Percentiles rank a stretch among this genome's conserved stretches.
These are phyloP conservation scores for Biston stratarius DNA, from an alignment of 2,888 invertebrate species.

Conservation along the genomic window DNA sequence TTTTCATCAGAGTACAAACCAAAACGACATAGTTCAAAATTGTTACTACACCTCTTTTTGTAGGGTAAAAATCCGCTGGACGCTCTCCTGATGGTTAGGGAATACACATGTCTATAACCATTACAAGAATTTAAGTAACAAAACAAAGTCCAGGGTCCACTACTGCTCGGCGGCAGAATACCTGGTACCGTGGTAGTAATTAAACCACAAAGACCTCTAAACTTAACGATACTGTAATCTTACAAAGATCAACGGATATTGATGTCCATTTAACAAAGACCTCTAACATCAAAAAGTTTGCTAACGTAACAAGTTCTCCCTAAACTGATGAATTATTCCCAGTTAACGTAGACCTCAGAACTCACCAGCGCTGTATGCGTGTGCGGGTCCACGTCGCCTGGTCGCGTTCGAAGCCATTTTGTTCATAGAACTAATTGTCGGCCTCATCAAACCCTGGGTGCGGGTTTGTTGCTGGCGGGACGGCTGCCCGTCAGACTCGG, in stretches of 20 bases:
- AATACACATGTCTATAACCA: no score
- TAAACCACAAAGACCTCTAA: background rate
- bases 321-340: no score
- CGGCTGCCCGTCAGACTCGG: constrained; percentile 89
- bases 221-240: background rate
- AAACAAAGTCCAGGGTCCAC: no score
- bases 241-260: background rate
- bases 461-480: constrained; percentile 62
- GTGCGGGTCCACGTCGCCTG: constrained; percentile 87
- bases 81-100: no score
- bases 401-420: constrained; percentile 87
- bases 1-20: no score
- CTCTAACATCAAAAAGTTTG: background rate
- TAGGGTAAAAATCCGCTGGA: no score
- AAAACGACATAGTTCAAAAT: no score
- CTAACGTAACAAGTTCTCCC: background rate
- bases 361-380: constrained; percentile 89
- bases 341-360: constrained; percentile 10
- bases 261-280: background rate
- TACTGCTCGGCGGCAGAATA: no score
- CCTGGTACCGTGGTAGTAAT: no score
- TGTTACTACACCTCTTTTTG: no score
- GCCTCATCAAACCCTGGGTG: constrained; percentile 89
- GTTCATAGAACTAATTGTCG: constrained; percentile 93
- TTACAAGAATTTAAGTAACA: no score